Evolutionary conservation across 2,888 invertebrate species (phyloP).

Genomic region (Scotopteryx bipunctaria): DNA sequence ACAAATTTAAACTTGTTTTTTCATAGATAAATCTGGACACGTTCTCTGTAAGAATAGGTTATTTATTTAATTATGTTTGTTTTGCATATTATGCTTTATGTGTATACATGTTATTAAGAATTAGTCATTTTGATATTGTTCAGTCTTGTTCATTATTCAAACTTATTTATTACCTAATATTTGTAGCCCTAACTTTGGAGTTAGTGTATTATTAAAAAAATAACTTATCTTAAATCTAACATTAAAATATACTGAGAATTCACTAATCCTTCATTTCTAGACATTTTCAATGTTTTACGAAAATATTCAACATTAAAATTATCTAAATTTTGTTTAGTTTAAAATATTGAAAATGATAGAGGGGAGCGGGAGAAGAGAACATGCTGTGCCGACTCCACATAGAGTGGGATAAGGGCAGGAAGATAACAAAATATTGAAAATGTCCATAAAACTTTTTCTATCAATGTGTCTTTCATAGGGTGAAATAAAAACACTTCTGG

Average conservation of each 20-base stretch:
- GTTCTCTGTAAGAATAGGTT: slow-evolving; percentile 14
- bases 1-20: background rate
- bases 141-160: slow-evolving; percentile 13
- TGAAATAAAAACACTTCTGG: slow-evolving; percentile 17
- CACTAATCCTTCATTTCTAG: slow-evolving; percentile 10
- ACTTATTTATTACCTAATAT: slow-evolving; percentile 6
- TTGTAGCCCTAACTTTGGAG: background rate
- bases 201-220: slow-evolving; percentile 7
- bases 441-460: slow-evolving; percentile 5
- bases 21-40: slow-evolving; percentile 15
- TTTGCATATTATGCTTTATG: slow-evolving; percentile 38
- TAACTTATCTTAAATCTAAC: background rate
- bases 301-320: too few relatives aligned
- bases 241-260: slow-evolving; percentile 3
- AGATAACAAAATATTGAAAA: slow-evolving; percentile 17
- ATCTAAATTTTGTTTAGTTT: too few relatives aligned
- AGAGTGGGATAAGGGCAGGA: too few relatives aligned
- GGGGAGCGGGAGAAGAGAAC: too few relatives aligned
- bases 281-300: slow-evolving; percentile 16
- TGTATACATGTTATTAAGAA: slow-evolving; percentile 29
- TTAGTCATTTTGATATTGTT: slow-evolving; percentile 14
- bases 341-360: too few relatives aligned
- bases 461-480: slow-evolving; percentile 15
- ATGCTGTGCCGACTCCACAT: too few relatives aligned
- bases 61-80: slow-evolving; percentile 32